Conservation (phyloP, 2,888 invertebrate species). For the Oligia strigilis region DNA sequence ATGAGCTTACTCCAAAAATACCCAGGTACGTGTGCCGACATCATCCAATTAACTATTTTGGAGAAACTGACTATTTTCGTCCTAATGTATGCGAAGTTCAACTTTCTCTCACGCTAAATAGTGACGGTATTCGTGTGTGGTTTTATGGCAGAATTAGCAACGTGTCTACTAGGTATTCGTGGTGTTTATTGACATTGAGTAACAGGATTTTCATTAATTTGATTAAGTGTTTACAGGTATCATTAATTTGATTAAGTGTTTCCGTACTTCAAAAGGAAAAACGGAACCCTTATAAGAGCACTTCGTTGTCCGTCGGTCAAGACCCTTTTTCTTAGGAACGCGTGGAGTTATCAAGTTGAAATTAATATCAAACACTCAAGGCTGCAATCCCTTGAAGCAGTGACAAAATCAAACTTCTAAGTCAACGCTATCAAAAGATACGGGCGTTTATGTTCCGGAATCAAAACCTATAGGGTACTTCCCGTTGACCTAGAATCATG, state of each 20-base stretch:
- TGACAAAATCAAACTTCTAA: too few species aligned
- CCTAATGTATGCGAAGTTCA: slow-evolving; percentile 22
- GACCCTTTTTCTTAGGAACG: too few species aligned
- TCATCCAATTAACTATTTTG: slow-evolving; percentile 52
- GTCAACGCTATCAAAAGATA: too few species aligned
- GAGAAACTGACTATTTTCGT: slow-evolving; percentile 46
- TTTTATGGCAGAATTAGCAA: neutral
- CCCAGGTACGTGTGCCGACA: slow-evolving; percentile 23
- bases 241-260: slow-evolving; percentile 48
- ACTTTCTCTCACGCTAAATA: slow-evolving; percentile 5
- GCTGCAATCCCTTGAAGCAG: too few species aligned
- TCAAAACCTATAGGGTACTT: too few species aligned
- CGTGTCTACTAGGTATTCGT: neutral
- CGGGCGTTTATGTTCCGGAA: too few species aligned
- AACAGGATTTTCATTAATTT: slow-evolving; percentile 50
- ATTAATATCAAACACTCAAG: too few species aligned
- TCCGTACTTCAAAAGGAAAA: too few species aligned
- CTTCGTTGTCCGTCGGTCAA: too few species aligned
- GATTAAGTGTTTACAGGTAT: slow-evolving; percentile 42
- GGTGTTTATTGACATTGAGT: slow-evolving; percentile 35
- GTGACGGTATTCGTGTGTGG: slow-evolving; percentile 18
- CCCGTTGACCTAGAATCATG: too few species aligned
- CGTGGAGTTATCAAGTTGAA: too few species aligned
- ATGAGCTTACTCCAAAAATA: slow-evolving; percentile 61
- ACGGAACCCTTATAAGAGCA: too few species aligned